These are phyloP conservation scores for Ifrita kowaldi DNA, from an alignment of 2,113 vertebrate genomes.

Conservation along the genomic window DNA sequence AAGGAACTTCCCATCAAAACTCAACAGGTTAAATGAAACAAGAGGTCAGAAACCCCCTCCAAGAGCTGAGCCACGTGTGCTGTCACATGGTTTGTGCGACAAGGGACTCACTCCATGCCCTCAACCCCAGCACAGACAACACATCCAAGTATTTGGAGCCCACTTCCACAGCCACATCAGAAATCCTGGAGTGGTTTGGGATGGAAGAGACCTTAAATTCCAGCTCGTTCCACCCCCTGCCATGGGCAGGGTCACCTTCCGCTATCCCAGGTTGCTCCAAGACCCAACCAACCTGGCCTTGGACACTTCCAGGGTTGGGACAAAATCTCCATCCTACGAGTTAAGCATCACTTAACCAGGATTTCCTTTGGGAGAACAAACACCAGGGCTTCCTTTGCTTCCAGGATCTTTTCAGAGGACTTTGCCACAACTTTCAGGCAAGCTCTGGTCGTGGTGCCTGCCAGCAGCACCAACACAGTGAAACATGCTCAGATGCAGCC, in stretches of 20 bases:
- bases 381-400: neutral
- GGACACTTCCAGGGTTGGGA: neutral
- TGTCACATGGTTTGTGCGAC: fast-evolving
- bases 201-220: neutral
- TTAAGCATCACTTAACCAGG: neutral
- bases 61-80: neutral
- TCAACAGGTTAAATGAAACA: neutral
- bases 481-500: neutral
- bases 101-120: neutral
- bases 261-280: neutral
- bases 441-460: neutral
- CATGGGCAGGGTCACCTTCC: neutral
- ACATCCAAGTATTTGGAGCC: neutral
- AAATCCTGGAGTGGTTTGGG: neutral
- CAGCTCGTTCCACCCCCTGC: neutral
- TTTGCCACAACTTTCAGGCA: neutral
- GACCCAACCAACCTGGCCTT: neutral
- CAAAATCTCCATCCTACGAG: neutral
- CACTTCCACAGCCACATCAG: neutral
- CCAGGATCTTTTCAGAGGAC: neutral
- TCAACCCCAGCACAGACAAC: neutral
- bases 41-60: fast-evolving
- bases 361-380: neutral
- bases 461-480: neutral
- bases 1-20: neutral